Evolutionary conservation across 2,888 invertebrate genomes (phyloP), one percentile per base, ranked within the genome.

Genomic region (Drosophila acutilabella): DNA sequence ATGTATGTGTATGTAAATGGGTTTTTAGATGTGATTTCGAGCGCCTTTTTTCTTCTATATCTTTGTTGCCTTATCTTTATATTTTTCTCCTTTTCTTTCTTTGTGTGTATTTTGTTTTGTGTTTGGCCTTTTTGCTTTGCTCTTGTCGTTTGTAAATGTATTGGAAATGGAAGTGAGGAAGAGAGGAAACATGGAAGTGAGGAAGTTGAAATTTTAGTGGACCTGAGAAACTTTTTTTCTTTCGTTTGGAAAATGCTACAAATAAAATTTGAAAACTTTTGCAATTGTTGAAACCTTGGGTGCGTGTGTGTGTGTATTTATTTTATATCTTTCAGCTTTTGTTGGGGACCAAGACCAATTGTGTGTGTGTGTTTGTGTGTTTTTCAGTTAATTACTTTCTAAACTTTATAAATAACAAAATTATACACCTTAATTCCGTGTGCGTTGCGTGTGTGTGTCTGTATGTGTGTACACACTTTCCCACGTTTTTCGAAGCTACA

Each of bases 281-380:
- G 6, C 13, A 33, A 18, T 33, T 48, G 13, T 26, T n/a, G 0
- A 6, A 44, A 33, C 18, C 7, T 33, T 20, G 20, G 6, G 18
- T 48, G 40, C 10, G 26, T 30, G 20, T 20, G 20, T 20, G 20
- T 3, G 20, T 20, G 20, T 20, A 20, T n/a, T 51, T 1, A 26
- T 40, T 48, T 41, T 38, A 8, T 16, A 3, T n/a, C 23, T 23
- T 47, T 1, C 23, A 42, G n/a, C 23, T 42, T 47, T 47, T 23
- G 16, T 30, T 2, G 16, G 59, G 64, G 40, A 62, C 75, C 76
- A 75, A 66, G 62, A 75, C 76, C 76, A 65, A 65, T 13, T 36
- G 11, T 36, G 36, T 36, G 36, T 36, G 36, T 50, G 56, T 73
- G 45, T 52, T 51, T 45, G 23, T 30, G 38, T 53, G 57, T 53